These are phyloP conservation scores for Myoxocephalus aenaeus DNA, from an alignment of 2,797 vertebrate genomes.

Conservation along the genomic window DNA sequence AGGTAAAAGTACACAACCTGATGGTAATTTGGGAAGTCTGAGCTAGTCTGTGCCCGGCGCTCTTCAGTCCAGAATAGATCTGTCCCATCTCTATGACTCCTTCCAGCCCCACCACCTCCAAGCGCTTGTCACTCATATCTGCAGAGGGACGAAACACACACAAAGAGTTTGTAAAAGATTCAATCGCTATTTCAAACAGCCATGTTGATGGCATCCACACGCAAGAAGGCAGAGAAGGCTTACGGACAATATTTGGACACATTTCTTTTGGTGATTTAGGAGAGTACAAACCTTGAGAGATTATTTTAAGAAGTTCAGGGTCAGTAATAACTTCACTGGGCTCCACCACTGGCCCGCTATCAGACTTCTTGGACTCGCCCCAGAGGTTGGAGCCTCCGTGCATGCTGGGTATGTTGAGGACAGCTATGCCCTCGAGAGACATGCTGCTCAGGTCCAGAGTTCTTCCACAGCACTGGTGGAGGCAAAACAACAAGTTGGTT, in stretches of 20 bases:
- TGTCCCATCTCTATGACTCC: constrained; percentile 95
- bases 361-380: constrained; percentile 90
- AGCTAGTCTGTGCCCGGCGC: constrained; percentile 89
- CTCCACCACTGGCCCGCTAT: constrained; percentile 72
- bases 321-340: constrained; percentile 87
- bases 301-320: constrained; percentile 87
- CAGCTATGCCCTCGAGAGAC: constrained; percentile 90
- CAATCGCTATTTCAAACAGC: background rate
- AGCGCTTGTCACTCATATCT: constrained; percentile 91
- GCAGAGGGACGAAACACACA: constrained; percentile 13
- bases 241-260: background rate
- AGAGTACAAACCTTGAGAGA: constrained; percentile 86
- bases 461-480: constrained; percentile 87
- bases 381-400: constrained; percentile 97
- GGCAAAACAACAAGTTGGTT: background rate
- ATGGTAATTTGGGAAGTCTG: constrained; percentile 92
- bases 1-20: constrained; percentile 77
- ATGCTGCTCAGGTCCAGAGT: constrained; percentile 85
- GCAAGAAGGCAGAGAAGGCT: background rate
- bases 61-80: constrained; percentile 95
- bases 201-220: background rate
- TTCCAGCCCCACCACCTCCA: constrained; percentile 94
- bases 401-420: constrained; percentile 97
- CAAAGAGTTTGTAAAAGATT: background rate
- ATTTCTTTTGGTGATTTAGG: background rate